Percentiles rank a stretch among this genome's conserved stretches.
These are phyloP conservation scores for Heliangelus exortis DNA, from an alignment of 2,797 vertebrate genomes.

Conservation along the genomic window DNA sequence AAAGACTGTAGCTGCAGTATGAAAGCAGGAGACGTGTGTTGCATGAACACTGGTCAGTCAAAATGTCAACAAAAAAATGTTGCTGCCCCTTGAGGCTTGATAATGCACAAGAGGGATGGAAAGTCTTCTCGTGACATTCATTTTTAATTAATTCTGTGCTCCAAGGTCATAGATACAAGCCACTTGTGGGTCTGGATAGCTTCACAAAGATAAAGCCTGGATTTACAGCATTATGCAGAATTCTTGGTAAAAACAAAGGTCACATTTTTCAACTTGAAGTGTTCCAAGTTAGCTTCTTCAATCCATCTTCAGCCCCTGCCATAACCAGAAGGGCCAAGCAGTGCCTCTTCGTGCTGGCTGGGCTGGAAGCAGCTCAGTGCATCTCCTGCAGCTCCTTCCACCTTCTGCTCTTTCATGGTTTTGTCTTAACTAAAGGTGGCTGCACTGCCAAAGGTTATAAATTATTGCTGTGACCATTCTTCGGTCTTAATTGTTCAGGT, in stretches of 20 bases:
- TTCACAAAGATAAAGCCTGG: constrained; percentile 46
- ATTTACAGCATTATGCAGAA: constrained; percentile 30
- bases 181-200: constrained; percentile 56
- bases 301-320: neutral
- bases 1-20: neutral
- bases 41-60: neutral
- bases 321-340: neutral
- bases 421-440: neutral
- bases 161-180: constrained; percentile 42
- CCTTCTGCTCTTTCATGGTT: neutral
- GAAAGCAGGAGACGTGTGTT: neutral
- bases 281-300: neutral
- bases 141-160: constrained; percentile 63
- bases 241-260: constrained; percentile 51
- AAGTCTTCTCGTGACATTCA: constrained; percentile 59
- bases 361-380: neutral
- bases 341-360: neutral
- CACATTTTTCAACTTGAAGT: constrained; percentile 47
- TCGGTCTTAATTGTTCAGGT: neutral
- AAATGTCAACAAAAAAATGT: neutral
- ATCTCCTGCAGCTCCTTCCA: neutral
- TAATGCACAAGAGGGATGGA: constrained; percentile 52
- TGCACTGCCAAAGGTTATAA: neutral
- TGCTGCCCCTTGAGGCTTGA: constrained; percentile 38
- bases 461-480: neutral